Percentiles rank a stretch among this genome's conserved stretches.
Conservation (phyloP, 1,140 invertebrate species). For the Dreissena rostriformis region DNA sequence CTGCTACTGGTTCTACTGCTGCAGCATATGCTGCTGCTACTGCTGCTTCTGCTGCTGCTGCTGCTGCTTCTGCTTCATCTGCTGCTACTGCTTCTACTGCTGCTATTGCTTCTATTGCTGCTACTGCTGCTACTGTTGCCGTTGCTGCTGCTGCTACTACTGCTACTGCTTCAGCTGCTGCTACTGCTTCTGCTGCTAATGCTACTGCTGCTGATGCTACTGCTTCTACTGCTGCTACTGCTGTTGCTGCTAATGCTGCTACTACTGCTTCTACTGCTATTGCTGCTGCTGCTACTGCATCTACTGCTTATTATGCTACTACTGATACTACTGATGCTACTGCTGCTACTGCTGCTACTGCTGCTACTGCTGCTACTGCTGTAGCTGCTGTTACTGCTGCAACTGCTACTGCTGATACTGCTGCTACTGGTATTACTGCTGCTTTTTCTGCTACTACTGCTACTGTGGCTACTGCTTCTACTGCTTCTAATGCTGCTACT, state of each 20-base stretch:
- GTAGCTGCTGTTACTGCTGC: slow-evolving; percentile 16
- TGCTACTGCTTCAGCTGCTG: too few relatives aligned
- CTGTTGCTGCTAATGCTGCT: slow-evolving; percentile 1
- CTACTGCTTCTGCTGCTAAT: not conserved
- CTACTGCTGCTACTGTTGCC: not conserved
- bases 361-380: slow-evolving; percentile 16
- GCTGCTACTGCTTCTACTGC: not conserved
- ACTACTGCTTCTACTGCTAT: not conserved
- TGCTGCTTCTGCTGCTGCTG: not conserved
- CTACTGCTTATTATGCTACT: not conserved
- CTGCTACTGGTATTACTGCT: slow-evolving; percentile 30
- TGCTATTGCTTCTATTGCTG: not conserved
- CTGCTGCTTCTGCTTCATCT: not conserved
- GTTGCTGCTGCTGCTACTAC: not conserved
- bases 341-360: slow-evolving; percentile 54
- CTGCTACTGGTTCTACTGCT: too few relatives aligned
- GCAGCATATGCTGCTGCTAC: not conserved
- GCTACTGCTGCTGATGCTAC: not conserved
- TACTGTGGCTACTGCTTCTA: not conserved
- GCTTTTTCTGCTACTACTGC: slow-evolving; percentile 14
- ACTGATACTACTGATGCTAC: slow-evolving; percentile 45
- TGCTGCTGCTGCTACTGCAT: slow-evolving; percentile 9
- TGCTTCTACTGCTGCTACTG: not conserved
- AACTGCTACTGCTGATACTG: slow-evolving; percentile 24
- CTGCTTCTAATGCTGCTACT: slow-evolving; percentile 15